These are phyloP conservation scores for Takifugu ocellatus DNA, from an alignment of 2,797 vertebrate species.

Conservation along the genomic window DNA sequence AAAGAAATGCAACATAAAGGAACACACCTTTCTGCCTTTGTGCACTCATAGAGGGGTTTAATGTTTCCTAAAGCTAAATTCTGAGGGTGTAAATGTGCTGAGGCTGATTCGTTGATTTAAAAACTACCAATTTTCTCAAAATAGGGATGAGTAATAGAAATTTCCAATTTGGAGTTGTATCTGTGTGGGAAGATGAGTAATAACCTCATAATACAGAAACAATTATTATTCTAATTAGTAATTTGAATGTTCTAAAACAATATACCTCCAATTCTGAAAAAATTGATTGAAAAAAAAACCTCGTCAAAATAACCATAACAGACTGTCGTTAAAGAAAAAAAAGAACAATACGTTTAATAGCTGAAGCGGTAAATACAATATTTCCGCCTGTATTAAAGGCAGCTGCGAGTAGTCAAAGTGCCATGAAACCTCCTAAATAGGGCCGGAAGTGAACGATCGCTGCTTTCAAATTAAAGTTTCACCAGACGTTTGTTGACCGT, in stretches of 20 bases:
- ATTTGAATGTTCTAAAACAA: too few species aligned
- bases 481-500: neutral
- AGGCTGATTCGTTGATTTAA: neutral
- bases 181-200: too few species aligned
- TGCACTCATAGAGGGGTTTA: too few species aligned
- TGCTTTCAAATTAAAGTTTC: constrained; percentile 14
- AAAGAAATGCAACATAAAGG: neutral
- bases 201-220: too few species aligned
- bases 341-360: neutral
- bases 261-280: too few species aligned
- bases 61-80: too few species aligned
- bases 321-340: neutral
- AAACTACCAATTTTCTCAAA: too few species aligned
- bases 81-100: neutral
- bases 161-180: too few species aligned
- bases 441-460: constrained; percentile 9
- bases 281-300: neutral
- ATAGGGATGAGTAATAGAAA: too few species aligned
- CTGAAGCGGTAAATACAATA: constrained; percentile 2
- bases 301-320: too few species aligned
- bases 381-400: constrained; percentile 11
- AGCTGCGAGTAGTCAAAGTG: constrained; percentile 9
- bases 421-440: neutral
- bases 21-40: neutral
- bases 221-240: too few species aligned